phyloP scores from a whole-genome alignment of 1,140 invertebrate genomes.

The Saccostrea cuccullata region DNA sequence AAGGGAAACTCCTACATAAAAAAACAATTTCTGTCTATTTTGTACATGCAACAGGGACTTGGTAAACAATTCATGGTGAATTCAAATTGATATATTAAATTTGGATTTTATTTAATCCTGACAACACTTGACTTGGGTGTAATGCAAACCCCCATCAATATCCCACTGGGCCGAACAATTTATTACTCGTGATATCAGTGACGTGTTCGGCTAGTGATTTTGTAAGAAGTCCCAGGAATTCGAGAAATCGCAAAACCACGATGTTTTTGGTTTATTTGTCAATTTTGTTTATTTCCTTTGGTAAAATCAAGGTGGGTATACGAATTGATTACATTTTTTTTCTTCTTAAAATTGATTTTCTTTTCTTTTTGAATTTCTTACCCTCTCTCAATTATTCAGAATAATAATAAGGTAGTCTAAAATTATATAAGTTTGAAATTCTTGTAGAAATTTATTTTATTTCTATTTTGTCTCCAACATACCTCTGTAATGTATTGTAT shows the following conservation, averaged over 20 bases:
- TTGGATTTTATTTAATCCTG: not conserved
- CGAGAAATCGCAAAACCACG: not conserved
- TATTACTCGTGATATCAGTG: constrained; percentile 3
- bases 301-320: not conserved
- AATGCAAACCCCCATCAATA: constrained; percentile 1
- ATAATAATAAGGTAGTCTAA: not conserved
- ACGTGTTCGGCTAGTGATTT: not conserved
- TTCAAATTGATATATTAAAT: constrained; percentile 21
- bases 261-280: constrained; percentile 4
- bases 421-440: too few species aligned
- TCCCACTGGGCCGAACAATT: not conserved
- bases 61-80: not conserved
- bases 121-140: constrained; percentile 15
- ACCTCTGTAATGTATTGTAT: not conserved
- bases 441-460: too few species aligned
- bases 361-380: not conserved
- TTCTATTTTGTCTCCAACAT: too few species aligned
- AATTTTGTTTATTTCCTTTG: constrained; percentile 8
- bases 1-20: not conserved
- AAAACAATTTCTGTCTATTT: not conserved
- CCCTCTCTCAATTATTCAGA: not conserved
- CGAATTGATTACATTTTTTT: not conserved
- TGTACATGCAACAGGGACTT: not conserved
- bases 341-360: not conserved
- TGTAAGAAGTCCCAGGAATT: not conserved